Percentiles rank a stretch among this genome's conserved stretches.
phyloP scores from a whole-genome alignment of 1,140 invertebrate species.

The Tetramorium simillimum region DNA sequence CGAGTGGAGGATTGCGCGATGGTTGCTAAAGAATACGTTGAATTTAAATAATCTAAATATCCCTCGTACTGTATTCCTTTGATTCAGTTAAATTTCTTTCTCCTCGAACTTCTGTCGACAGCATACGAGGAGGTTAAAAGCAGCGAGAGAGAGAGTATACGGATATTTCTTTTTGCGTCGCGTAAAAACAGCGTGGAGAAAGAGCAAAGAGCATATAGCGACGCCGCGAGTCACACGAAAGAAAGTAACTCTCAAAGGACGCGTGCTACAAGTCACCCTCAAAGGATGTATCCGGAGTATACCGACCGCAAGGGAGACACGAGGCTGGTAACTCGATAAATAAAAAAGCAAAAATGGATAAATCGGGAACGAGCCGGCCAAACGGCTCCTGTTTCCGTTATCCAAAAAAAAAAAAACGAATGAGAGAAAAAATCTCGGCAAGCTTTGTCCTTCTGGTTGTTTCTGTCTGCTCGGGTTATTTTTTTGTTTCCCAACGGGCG shows the following conservation, averaged over 20 bases:
- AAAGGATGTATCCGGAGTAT: constrained; percentile 58
- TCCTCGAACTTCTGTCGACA: background rate
- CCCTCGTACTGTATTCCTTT: background rate
- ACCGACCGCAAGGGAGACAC: constrained; percentile 42
- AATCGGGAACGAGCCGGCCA: constrained; percentile 16
- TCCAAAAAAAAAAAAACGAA: background rate
- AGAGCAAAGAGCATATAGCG: constrained; percentile 2
- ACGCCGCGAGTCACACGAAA: constrained; percentile 14
- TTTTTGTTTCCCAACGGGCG: constrained; percentile 13
- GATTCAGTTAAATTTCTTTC: constrained; percentile 7
- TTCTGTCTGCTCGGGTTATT: background rate
- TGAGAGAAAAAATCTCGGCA: background rate
- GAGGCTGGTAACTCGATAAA: constrained; percentile 45
- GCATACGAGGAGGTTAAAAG: constrained; percentile 1
- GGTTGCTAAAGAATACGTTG: background rate
- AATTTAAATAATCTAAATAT: constrained; percentile 15
- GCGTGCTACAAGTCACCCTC: constrained; percentile 42
- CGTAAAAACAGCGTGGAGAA: constrained; percentile 20
- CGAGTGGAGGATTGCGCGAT: background rate
- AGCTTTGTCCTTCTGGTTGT: constrained; percentile 2
- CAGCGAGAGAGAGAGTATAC: background rate
- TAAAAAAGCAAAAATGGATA: constrained; percentile 53
- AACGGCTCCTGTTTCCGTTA: constrained; percentile 17
- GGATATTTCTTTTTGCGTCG: constrained; percentile 16
- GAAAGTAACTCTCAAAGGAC: constrained; percentile 54